Percentiles rank a stretch among this genome's conserved stretches.
These are phyloP conservation scores for Cyclopterus lumpus DNA, from an alignment of 2,797 vertebrate species.

Conservation along the genomic window DNA sequence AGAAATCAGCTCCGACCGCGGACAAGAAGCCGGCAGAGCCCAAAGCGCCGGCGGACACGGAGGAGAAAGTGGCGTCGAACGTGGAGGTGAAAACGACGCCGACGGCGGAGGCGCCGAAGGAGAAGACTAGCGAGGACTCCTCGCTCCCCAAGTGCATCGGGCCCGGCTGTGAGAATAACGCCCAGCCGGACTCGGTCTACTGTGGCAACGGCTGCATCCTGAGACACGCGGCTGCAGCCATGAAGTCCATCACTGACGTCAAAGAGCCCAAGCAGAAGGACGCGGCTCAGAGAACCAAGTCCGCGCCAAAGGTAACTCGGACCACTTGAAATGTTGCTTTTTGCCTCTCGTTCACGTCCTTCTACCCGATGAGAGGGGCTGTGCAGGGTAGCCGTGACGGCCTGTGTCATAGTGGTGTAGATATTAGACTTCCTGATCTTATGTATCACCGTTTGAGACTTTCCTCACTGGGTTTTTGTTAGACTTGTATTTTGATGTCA, in stretches of 20 bases:
- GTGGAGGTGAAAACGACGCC: conserved; percentile 74
- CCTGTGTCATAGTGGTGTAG: not conserved
- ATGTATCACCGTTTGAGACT: not conserved
- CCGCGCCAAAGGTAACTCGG: conserved; percentile 87
- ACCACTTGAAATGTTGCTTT: conserved; percentile 36
- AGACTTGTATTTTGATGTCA: not conserved
- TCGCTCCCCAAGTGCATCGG: conserved; percentile 93
- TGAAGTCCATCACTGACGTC: conserved; percentile 92
- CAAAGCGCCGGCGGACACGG: conserved; percentile 51
- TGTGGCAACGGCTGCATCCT: conserved; percentile 96
- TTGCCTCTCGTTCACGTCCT: conserved; percentile 20
- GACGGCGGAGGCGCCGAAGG: conserved; percentile 36
- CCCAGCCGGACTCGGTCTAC: conserved; percentile 95
- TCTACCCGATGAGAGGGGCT: not conserved
- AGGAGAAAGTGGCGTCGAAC: conserved; percentile 66
- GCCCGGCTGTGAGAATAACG: conserved; percentile 91
- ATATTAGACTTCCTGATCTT: not conserved
- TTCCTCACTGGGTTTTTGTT: not conserved
- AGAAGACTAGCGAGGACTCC: conserved; percentile 71
- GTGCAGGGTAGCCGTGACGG: not conserved
- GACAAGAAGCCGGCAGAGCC: conserved; percentile 53
- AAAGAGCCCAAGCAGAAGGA: conserved; percentile 89
- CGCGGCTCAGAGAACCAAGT: conserved; percentile 86
- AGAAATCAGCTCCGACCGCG: conserved; percentile 26
- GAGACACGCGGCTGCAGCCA: conserved; percentile 93